A percentile compares a stretch with the other conserved stretches of the same genome.
Conservation (phyloP, 2,888 invertebrate species). For the Rhamnusium bicolor region DNA sequence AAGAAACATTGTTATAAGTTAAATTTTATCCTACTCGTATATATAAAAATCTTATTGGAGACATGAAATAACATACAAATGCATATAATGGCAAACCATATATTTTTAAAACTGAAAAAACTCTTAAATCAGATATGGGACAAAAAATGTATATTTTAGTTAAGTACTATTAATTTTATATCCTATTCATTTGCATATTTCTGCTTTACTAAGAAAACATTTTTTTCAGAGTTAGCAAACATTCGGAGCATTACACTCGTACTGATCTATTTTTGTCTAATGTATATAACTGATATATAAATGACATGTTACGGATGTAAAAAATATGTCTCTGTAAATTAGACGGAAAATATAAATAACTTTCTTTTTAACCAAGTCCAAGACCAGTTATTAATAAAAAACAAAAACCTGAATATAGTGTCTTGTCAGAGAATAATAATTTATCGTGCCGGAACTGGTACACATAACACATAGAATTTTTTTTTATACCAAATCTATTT, state of each 20-base stretch:
- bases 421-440: not conserved
- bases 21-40: not conserved
- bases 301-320: not conserved
- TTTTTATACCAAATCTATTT: not conserved
- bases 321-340: conserved; percentile 9
- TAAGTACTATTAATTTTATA: not conserved
- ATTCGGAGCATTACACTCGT: not conserved
- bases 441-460: not conserved
- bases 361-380: not conserved
- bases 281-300: conserved; percentile 5
- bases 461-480: too few species aligned
- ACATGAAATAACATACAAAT: not conserved
- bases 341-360: not conserved
- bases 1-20: not conserved
- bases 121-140: not conserved
- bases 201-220: not conserved
- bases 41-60: not conserved
- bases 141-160: not conserved
- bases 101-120: conserved; percentile 11
- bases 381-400: not conserved
- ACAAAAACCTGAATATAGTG: not conserved
- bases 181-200: not conserved
- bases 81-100: not conserved
- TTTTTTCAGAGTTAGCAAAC: not conserved
- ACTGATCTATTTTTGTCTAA: conserved; percentile 2